Percentiles rank a stretch among this genome's conserved stretches.
Evolutionary conservation across 2,113 vertebrate species (phyloP).

Genomic region (Periophthalmus modestus): DNA sequence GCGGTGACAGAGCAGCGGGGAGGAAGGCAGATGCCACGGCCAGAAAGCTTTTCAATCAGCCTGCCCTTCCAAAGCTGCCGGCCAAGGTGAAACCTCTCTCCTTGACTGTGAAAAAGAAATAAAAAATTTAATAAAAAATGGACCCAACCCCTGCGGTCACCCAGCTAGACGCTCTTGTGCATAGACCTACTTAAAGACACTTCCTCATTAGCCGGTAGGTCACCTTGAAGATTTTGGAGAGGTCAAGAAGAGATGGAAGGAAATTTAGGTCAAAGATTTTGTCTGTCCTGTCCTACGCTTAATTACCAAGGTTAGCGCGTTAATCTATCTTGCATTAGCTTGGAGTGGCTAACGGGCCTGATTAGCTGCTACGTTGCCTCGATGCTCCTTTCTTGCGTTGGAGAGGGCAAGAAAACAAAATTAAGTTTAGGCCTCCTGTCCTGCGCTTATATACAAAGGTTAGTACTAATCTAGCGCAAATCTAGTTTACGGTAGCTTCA

Average conservation of each 20-base stretch:
- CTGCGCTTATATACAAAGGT: no score
- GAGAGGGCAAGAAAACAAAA: no score
- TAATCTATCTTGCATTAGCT: neutral
- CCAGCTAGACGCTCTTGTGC: constrained; percentile 22
- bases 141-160: constrained; percentile 49
- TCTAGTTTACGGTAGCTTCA: no score
- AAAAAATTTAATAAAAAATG: constrained; percentile 25
- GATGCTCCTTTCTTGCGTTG: neutral
- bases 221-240: constrained; percentile 54
- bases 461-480: no score
- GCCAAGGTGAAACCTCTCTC: constrained; percentile 80
- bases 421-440: no score
- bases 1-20: constrained; percentile 80
- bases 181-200: constrained; percentile 58
- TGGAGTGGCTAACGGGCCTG: neutral
- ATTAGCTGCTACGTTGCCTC: neutral
- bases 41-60: constrained; percentile 84
- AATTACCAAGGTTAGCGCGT: constrained; percentile 44
- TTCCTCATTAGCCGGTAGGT: constrained; percentile 66
- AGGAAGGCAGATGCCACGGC: constrained; percentile 80
- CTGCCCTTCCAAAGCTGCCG: constrained; percentile 75
- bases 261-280: constrained; percentile 45
- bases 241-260: constrained; percentile 32
- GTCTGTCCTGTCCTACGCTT: constrained; percentile 28
- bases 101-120: constrained; percentile 46